Conservation (phyloP, 2,113 vertebrate species). For the Sebastes schlegelii region DNA sequence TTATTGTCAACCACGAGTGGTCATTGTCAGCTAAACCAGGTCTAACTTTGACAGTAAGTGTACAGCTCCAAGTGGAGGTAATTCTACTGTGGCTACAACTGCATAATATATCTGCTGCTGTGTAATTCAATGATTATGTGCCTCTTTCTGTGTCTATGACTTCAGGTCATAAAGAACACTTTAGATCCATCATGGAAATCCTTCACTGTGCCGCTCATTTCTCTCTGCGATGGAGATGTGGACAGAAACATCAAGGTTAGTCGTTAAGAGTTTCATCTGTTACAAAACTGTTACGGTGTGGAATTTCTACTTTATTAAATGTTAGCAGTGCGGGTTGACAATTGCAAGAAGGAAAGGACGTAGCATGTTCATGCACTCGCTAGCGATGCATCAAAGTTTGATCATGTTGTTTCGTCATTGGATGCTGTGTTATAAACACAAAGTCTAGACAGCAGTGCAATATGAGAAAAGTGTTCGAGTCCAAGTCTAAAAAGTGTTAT, state of each 20-base stretch:
- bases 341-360: neutral
- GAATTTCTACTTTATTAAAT: neutral
- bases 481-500: neutral
- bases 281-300: neutral
- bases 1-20: slow-evolving; percentile 24
- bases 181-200: slow-evolving; percentile 96
- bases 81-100: slow-evolving; percentile 1
- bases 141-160: slow-evolving; percentile 47
- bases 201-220: slow-evolving; percentile 94
- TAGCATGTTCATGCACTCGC: neutral
- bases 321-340: neutral
- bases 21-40: slow-evolving; percentile 24
- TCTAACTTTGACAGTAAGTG: neutral
- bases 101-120: neutral
- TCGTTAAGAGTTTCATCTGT: neutral
- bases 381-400: neutral
- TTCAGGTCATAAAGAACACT: slow-evolving; percentile 97
- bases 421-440: neutral
- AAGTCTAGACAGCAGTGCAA: neutral
- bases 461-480: neutral
- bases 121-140: slow-evolving; percentile 1
- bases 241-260: slow-evolving; percentile 94
- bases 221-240: slow-evolving; percentile 94
- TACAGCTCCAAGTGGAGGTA: neutral
- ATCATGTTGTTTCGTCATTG: neutral